Percentiles rank a stretch among this genome's conserved stretches.
phyloP scores from a whole-genome alignment of 53 echinoderm and acorn worm genomes.

The Holothuria scabra region DNA sequence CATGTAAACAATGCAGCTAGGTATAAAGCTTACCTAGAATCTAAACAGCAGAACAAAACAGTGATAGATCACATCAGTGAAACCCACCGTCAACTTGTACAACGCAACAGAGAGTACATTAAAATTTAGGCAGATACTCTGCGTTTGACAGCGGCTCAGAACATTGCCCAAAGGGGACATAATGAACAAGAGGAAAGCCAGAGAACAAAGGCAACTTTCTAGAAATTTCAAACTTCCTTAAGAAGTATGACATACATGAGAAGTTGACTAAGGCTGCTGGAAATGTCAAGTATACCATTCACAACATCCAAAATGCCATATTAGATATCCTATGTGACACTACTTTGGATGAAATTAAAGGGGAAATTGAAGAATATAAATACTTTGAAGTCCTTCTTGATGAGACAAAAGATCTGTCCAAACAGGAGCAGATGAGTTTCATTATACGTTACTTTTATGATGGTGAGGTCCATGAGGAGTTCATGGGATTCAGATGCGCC shows the following conservation, averaged over 20 bases:
- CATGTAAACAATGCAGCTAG: background rate
- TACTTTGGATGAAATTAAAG: conserved; percentile 5
- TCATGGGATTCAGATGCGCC: conserved; percentile 4
- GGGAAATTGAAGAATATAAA: background rate
- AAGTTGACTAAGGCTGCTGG: conserved; percentile 1
- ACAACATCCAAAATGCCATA: conserved; percentile 35
- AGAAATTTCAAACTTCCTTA: conserved; percentile 4
- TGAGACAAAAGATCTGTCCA: background rate
- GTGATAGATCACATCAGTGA: conserved; percentile 11
- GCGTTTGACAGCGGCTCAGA: too few relatives aligned
- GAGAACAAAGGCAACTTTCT: background rate
- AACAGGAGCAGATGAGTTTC: background rate
- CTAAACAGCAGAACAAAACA: conserved; percentile 6
- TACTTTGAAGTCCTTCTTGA: background rate
- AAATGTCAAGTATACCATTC: conserved; percentile 37
- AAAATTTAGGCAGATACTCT: conserved; percentile 26
- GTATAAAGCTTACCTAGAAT: conserved; percentile 11
- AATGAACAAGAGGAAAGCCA: background rate
- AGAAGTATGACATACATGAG: too few relatives aligned
- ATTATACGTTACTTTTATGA: background rate
- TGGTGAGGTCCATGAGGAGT: conserved; percentile 36
- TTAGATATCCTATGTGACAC: conserved; percentile 13
- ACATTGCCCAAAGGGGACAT: too few relatives aligned
- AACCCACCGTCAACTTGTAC: conserved; percentile 32
- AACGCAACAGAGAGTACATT: conserved; percentile 43